A percentile compares a stretch with the other conserved stretches of the same genome.
phyloP scores from a whole-genome alignment of 1,140 invertebrate species.

The Campoletis sonorensis region DNA sequence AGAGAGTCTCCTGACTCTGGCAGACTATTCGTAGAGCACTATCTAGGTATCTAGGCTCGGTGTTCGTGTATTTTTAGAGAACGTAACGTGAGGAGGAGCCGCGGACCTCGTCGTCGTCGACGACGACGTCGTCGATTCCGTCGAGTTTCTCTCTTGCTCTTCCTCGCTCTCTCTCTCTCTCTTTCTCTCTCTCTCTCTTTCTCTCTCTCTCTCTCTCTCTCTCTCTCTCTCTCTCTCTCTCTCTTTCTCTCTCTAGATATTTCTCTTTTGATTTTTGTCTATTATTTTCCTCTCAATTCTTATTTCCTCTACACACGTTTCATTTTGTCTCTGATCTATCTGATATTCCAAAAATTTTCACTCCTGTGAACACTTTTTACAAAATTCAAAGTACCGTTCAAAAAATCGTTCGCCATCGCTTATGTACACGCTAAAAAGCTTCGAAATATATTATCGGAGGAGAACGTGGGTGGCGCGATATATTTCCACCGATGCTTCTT shows the following conservation, averaged over 20 bases:
- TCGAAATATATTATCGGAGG: not conserved
- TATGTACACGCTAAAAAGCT: not conserved
- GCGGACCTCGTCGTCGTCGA: conserved; percentile 64
- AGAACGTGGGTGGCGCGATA: conserved; percentile 28
- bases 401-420: not conserved
- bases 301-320: conserved; percentile 56
- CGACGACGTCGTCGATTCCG: conserved; percentile 59
- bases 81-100: conserved; percentile 75
- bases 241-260: too few species aligned
- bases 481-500: not conserved
- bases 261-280: not conserved
- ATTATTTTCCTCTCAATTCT: conserved; percentile 3
- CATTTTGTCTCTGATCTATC: conserved; percentile 51
- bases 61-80: conserved; percentile 75
- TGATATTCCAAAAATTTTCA: conserved; percentile 45
- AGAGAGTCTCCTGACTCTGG: conserved; percentile 58
- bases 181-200: conserved; percentile 10
- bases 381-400: not conserved
- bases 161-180: too few species aligned
- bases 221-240: not conserved
- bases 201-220: not conserved
- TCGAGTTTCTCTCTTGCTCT: conserved; percentile 14
- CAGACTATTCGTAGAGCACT: conserved; percentile 74
- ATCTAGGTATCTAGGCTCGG: conserved; percentile 78
- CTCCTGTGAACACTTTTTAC: not conserved